Evolutionary conservation across 2,888 invertebrate genomes (phyloP).

Genomic region (Aspidapion aeneum): DNA sequence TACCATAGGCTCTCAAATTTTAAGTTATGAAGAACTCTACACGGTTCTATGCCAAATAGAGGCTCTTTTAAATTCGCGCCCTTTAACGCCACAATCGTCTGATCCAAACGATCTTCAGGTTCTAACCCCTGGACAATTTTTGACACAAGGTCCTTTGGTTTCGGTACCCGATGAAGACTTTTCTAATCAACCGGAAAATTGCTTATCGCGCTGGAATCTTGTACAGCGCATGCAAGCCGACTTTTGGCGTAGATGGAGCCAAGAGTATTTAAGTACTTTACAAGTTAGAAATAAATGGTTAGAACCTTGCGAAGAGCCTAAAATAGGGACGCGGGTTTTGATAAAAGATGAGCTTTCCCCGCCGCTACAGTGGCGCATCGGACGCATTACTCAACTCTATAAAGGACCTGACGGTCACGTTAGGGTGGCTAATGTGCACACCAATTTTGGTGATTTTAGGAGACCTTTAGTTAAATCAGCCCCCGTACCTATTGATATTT

Average conservation of each 20-base stretch:
- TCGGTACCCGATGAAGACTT: neutral
- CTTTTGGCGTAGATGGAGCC: slow-evolving; percentile 26
- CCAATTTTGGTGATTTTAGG: neutral
- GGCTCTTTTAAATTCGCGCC: slow-evolving; percentile 38
- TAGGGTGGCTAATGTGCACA: slow-evolving; percentile 14
- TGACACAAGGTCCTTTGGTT: slow-evolving; percentile 27
- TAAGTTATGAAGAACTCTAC: slow-evolving; percentile 37
- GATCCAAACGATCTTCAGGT: slow-evolving; percentile 33
- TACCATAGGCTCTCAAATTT: slow-evolving; percentile 25
- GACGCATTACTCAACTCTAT: slow-evolving; percentile 11
- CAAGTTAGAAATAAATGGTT: slow-evolving; percentile 26
- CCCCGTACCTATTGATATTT: neutral
- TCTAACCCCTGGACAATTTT: slow-evolving; percentile 36
- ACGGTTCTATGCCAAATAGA: slow-evolving; percentile 38
- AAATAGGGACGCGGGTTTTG: slow-evolving; percentile 14
- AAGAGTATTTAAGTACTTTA: slow-evolving; percentile 24
- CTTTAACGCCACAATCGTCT: slow-evolving; percentile 30
- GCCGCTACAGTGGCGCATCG: slow-evolving; percentile 14
- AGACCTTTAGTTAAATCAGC: too few relatives aligned
- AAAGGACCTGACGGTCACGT: slow-evolving; percentile 10
- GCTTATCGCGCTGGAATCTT: slow-evolving; percentile 17
- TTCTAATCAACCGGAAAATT: slow-evolving; percentile 4
- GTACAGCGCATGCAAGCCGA: slow-evolving; percentile 17
- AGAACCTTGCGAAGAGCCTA: neutral
- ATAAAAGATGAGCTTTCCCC: slow-evolving; percentile 19